Evolutionary conservation across 37 sponge, comb jelly and placozoan genomes (phyloP), one percentile per base, ranked within the genome.

Genomic region (Ephydatia muelleri): DNA sequence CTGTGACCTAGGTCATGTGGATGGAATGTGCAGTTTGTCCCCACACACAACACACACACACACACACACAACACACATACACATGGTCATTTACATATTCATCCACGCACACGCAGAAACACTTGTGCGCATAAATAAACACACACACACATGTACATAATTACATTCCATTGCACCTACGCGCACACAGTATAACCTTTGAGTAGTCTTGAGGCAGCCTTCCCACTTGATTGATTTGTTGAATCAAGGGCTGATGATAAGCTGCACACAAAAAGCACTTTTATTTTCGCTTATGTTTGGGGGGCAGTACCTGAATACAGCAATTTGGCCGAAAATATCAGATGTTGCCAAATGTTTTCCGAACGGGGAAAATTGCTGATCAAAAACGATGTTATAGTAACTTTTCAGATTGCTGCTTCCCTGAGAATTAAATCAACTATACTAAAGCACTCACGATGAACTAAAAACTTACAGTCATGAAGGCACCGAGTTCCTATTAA

Each of bases 361-460:
- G 67, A 70, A 67, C 3, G 87, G 81, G 5, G 91, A 87, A 31
- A 90, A 80, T 14, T 72, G 70, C 68, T 90, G 91, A 65, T 83
- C 86, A 38, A 85, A 90, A 4, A 93, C 85, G 30, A 87, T 80
- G 73, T 82, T 83, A 43, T 93, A 93, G 64, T 84, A 93, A 65
- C 49, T 85, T 79, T 82, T 78, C 64, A 88, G 43, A 47, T 65
- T 47, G 43, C 43, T 43, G 43, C 43, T 43, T 43, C 43, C 43
- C 43, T 43, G 43, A 6, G 3, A 6, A 43, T 43, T 43, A 6
- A n/a, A n/a, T n/a, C n/a, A n/a, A n/a, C n/a, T n/a, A n/a, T n/a
- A n/a, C n/a, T n/a, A 43, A 6, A 43, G 43, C 43, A 43, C 43
- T 43, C 6, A 43, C 43, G 6, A 3, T 43, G 43, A 3, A 6